A percentile compares a stretch with the other conserved stretches of the same genome.
These are phyloP conservation scores for Bradysia coprophila DNA, from an alignment of 1,140 invertebrate species.

Conservation along the genomic window DNA sequence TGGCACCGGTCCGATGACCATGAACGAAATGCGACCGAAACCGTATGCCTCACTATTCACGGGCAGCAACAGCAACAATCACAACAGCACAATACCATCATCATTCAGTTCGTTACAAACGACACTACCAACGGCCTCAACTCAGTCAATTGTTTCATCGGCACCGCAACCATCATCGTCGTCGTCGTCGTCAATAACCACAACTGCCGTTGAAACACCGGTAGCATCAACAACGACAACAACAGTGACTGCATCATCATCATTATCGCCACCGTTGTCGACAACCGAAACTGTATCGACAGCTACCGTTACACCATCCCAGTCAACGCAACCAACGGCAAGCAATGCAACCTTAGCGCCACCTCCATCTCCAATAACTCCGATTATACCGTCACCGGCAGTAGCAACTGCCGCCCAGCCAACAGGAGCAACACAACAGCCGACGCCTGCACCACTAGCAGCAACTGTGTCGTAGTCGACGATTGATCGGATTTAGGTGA, in stretches of 20 bases:
- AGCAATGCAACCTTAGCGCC: background rate
- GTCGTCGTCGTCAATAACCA: background rate
- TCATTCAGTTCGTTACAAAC: too few relatives aligned
- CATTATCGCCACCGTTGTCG: background rate
- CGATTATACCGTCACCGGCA: too few relatives aligned
- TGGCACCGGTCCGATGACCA: slow-evolving; percentile 8
- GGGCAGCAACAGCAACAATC: too few relatives aligned
- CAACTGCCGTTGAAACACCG: background rate
- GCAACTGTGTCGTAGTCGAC: too few relatives aligned
- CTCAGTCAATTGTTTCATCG: background rate
- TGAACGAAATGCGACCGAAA: background rate
- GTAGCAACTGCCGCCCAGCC: too few relatives aligned
- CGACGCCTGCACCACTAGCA: too few relatives aligned
- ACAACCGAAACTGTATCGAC: background rate
- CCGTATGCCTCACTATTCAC: background rate
- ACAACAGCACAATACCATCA: too few relatives aligned
- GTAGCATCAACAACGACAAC: background rate
- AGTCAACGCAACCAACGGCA: background rate
- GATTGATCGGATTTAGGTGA: too few relatives aligned
- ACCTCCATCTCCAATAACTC: background rate
- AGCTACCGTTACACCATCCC: background rate
- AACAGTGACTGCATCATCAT: background rate
- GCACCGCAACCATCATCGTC: background rate
- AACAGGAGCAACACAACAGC: too few relatives aligned
- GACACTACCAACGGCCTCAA: background rate